phyloP scores from a whole-genome alignment of 2,888 invertebrate genomes.

The Mimas tiliae region DNA sequence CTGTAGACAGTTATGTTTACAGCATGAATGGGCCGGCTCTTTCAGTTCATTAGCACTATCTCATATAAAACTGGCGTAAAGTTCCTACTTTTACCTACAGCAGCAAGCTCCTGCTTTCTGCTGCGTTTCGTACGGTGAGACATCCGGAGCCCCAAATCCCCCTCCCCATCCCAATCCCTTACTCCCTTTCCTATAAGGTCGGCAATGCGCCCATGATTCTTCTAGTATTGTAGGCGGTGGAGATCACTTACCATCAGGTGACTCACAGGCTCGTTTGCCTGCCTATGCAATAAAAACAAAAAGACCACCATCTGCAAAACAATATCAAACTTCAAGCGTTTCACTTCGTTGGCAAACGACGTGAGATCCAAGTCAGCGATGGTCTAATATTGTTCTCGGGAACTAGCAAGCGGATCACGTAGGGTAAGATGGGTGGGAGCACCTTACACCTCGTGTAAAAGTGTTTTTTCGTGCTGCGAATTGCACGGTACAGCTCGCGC shows the following conservation, averaged over 20 bases:
- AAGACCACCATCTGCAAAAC: neutral
- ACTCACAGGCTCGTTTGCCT: neutral
- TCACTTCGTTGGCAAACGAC: neutral
- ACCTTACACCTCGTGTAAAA: conserved; percentile 41
- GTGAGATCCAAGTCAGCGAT: neutral
- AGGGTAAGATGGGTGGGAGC: conserved; percentile 25
- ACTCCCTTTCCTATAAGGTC: too few relatives aligned
- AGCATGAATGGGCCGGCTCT: too few relatives aligned
- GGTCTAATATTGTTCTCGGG: conserved; percentile 8
- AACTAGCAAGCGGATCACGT: conserved; percentile 25
- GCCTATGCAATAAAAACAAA: neutral
- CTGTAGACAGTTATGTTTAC: too few relatives aligned
- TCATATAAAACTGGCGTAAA: too few relatives aligned
- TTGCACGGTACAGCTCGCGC: conserved; percentile 12
- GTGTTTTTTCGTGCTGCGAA: conserved; percentile 41
- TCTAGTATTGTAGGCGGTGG: too few relatives aligned
- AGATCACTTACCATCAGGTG: neutral
- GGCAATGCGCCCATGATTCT: too few relatives aligned
- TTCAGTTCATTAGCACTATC: too few relatives aligned
- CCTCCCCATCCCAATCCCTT: too few relatives aligned
- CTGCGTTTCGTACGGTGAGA: too few relatives aligned
- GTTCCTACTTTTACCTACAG: too few relatives aligned
- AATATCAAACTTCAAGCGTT: neutral
- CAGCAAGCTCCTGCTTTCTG: too few relatives aligned
- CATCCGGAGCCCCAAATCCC: too few relatives aligned